Base-by-base conservation (phyloP, 2,797 vertebrate genomes). In the Tragopan temminckii region DNA sequence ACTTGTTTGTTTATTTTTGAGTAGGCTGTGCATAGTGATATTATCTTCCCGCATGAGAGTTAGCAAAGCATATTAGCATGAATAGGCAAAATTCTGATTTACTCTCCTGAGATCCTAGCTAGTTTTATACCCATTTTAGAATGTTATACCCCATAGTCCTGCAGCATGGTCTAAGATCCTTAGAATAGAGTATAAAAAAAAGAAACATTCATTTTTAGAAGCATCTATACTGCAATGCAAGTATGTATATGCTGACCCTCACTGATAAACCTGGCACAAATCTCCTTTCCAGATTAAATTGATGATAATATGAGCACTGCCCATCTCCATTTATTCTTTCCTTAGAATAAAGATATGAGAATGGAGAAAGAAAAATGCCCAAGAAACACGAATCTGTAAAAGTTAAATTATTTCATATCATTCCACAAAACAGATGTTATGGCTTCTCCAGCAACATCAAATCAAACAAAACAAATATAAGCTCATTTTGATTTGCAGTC, bases 101-200 rank as follows among this genome's bases (percentile, higher is more conserved):
- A 1, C 2, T 19, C 52, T 77, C 68, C 45, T 55, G 35, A 71
- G 9, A 46, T 2, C 2, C 45, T 23, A 3, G 0, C 1, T 43
- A 24, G 7, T 33, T 70, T 24, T 59, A 1, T 29, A 12, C 46
- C 5, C 8, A 3, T 52, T 12, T 52, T 71, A 25, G 3, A 8
- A 50, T 72, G 15, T 5, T 69, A 6, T 27, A 4, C 35, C 13
- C 11, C 13, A 42, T 10, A 27, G 35, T 48, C 33, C 12, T 48
- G 66, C 35, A 63, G 4, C 4, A n/a, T 25, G 7, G 14, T 38
- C 48, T 67, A 27, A 89, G 21, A 38, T 52, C 17, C 14, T 62
- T 67, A 6, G 21, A 2, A 4, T 57, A 18, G 6, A 59, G 5
- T 21, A 64, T 5, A 29, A 2, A 57, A 42, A 46, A 59, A 17